A percentile compares a stretch with the other conserved stretches of the same genome.
Evolutionary conservation across 1,140 invertebrate genomes (phyloP).

Genomic region (Lordiphosa mommai): DNA sequence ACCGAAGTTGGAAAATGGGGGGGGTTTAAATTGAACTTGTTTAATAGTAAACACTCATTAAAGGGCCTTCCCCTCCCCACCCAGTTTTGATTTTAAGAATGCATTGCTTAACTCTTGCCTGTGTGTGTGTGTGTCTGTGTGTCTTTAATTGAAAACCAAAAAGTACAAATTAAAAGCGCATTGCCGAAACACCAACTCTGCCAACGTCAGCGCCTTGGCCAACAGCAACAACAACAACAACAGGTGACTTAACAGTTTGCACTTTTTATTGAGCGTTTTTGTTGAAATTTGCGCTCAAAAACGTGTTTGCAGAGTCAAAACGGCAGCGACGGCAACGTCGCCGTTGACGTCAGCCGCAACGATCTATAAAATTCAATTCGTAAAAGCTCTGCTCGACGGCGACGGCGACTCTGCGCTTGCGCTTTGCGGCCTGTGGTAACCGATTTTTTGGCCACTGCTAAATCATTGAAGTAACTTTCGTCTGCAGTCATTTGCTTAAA

Average conservation of each 20-base stretch:
- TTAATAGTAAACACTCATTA: no score
- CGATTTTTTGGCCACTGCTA: conserved; percentile 79
- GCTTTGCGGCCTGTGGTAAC: conserved; percentile 44
- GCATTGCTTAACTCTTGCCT: neutral
- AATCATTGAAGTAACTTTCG: conserved; percentile 79
- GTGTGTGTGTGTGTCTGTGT: conserved; percentile 8
- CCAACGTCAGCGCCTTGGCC: neutral
- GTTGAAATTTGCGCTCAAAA: conserved; percentile 54
- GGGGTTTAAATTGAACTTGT: no score
- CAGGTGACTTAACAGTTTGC: conserved; percentile 58
- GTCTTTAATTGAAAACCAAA: conserved; percentile 61
- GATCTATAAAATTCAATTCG: no score
- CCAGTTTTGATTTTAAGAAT: no score
- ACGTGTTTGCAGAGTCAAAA: conserved; percentile 39
- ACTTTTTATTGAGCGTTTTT: conserved; percentile 71
- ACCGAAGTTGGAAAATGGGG: no score
- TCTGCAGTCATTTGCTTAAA: conserved; percentile 80
- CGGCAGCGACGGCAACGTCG: conserved; percentile 1
- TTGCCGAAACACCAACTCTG: conserved; percentile 49
- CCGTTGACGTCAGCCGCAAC: conserved; percentile 13
- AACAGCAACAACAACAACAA: conserved; percentile 18
- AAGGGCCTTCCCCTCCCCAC: no score
- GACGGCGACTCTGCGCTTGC: conserved; percentile 27
- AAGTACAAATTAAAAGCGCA: conserved; percentile 62
- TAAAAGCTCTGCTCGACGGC: conserved; percentile 22